Evolutionary conservation across 1,140 invertebrate species (phyloP).

Genomic region (Aphelinus certus): DNA sequence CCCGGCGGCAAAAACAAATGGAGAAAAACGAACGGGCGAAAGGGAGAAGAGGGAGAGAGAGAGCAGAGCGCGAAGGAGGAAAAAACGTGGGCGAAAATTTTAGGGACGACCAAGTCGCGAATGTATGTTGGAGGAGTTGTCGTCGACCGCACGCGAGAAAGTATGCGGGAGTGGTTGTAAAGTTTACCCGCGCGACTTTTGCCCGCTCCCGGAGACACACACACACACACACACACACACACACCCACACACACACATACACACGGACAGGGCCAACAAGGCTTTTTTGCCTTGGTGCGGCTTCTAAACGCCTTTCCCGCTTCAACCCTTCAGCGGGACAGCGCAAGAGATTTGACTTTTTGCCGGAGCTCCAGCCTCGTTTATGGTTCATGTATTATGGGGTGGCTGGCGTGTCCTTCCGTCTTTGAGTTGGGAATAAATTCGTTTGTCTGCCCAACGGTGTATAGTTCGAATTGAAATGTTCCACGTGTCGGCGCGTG

Average conservation of each 20-base stretch:
- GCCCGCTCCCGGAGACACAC: background rate
- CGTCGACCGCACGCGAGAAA: too few species aligned
- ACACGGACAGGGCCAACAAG: background rate
- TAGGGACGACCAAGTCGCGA: background rate
- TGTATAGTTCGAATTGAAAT: too few species aligned
- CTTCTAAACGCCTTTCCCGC: slow-evolving; percentile 25
- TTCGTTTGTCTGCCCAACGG: too few species aligned
- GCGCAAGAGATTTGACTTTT: background rate
- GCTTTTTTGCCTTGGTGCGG: slow-evolving; percentile 10
- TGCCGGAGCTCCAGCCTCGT: too few species aligned
- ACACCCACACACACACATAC: too few species aligned
- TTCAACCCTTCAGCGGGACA: background rate
- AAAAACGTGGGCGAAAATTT: background rate
- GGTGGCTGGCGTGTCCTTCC: too few species aligned
- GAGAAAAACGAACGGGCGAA: slow-evolving; percentile 26
- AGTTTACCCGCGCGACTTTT: background rate
- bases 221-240: too few species aligned
- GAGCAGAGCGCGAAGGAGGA: background rate
- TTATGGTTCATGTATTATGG: too few species aligned
- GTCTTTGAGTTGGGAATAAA: too few species aligned
- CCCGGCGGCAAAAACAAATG: slow-evolving; percentile 19
- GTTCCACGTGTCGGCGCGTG: too few species aligned
- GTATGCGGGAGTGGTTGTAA: background rate
- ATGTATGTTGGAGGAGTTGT: background rate
- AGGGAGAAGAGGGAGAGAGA: slow-evolving; percentile 20